phyloP scores from a whole-genome alignment of 2,113 vertebrate genomes.

The Ammodytes dubius region DNA sequence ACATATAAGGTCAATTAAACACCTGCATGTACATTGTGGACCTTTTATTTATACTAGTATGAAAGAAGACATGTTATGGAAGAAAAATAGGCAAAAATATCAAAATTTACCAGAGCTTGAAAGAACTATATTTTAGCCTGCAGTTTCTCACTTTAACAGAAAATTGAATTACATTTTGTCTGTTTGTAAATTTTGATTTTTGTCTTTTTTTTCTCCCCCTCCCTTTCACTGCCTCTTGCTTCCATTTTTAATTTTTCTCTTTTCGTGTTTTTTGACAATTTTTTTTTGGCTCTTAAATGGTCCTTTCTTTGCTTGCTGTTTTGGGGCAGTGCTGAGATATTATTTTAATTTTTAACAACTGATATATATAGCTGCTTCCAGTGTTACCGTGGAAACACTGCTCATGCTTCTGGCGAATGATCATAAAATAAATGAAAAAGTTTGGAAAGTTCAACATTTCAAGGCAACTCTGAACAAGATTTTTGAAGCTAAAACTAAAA shows the following conservation, averaged over 20 bases:
- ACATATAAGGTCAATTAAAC: no score
- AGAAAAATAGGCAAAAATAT: no score
- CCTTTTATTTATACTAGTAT: no score
- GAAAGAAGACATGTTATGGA: no score
- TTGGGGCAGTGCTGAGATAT: conserved; percentile 62
- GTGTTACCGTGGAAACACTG: conserved; percentile 25
- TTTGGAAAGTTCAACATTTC: no score
- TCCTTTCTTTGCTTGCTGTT: conserved; percentile 33
- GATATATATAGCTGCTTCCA: conserved; percentile 1
- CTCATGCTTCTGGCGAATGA: conserved; percentile 43
- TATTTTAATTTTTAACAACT: not conserved
- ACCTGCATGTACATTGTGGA: no score
- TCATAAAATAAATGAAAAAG: not conserved
- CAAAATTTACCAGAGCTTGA: no score
- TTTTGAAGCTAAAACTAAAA: no score
- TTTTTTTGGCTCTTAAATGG: conserved; percentile 36
- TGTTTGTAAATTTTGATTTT: conserved; percentile 68
- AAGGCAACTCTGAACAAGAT: no score
- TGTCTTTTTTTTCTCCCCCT: conserved; percentile 58
- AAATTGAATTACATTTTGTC: conserved; percentile 66
- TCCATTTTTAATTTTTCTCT: conserved; percentile 28
- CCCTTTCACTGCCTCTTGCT: conserved; percentile 62
- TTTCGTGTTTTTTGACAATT: conserved; percentile 9
- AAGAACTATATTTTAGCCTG: no score
- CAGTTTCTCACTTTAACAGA: conserved; percentile 24